Evolutionary conservation across 2,113 vertebrate species (phyloP).

Genomic region (Rhinopomastus cyanomelas): DNA sequence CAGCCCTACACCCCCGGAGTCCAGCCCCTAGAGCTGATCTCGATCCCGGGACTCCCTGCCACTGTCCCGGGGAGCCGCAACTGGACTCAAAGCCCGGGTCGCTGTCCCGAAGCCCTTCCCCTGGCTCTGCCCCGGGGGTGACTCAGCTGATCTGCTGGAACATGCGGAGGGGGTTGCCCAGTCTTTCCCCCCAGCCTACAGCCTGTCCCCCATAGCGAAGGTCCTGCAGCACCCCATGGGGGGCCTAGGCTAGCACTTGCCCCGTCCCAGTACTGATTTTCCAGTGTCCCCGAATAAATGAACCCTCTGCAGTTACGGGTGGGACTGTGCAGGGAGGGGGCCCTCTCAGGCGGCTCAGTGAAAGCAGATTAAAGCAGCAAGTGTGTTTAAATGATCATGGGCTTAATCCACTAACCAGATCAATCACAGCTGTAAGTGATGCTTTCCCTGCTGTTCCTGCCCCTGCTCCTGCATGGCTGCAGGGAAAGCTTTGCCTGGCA

Average conservation of each 20-base stretch:
- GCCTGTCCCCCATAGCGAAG: not conserved
- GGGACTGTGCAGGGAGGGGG: not conserved
- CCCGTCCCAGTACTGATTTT: not conserved
- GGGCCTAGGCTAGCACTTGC: fast-evolving
- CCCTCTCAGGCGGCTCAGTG: not conserved
- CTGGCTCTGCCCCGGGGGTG: not conserved
- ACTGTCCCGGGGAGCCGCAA: not conserved
- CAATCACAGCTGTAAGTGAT: constrained; percentile 37
- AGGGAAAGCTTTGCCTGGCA: not conserved
- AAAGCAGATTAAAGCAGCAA: constrained; percentile 22
- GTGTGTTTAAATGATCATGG: not conserved
- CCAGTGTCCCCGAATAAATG: not conserved
- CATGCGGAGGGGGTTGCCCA: not conserved
- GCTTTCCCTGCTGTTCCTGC: not conserved
- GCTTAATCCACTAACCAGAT: constrained; percentile 45
- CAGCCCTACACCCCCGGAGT: not conserved
- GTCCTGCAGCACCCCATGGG: not conserved
- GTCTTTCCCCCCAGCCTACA: not conserved
- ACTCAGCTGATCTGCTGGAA: not conserved
- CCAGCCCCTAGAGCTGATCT: not conserved
- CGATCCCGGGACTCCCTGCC: no score
- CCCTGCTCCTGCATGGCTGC: not conserved
- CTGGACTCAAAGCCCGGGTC: not conserved
- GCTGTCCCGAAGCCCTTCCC: not conserved
- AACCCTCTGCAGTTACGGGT: not conserved